Conservation (phyloP, 2,888 invertebrate genomes). For the Nemapogon koenigi region DNA sequence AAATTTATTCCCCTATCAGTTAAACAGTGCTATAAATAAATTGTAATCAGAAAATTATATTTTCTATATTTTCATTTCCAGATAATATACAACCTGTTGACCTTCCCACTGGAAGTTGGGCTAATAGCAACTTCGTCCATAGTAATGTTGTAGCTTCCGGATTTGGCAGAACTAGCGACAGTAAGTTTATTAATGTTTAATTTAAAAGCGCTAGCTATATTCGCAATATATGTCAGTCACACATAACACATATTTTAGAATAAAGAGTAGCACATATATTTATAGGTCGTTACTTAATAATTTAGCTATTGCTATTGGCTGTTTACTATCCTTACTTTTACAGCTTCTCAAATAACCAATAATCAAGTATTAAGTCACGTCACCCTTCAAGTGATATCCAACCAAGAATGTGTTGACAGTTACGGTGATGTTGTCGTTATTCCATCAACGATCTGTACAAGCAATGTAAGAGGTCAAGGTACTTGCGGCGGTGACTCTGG, state of each 20-base stretch:
- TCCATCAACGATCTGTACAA: slow-evolving; percentile 28
- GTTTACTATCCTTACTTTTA: background rate
- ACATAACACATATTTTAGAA: too few relatives aligned
- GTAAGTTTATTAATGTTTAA: slow-evolving; percentile 19
- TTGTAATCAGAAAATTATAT: too few relatives aligned
- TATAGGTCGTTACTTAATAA: too few relatives aligned
- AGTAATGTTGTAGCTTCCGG: slow-evolving; percentile 23
- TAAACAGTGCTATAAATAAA: too few relatives aligned
- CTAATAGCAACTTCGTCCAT: slow-evolving; percentile 20
- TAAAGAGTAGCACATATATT: too few relatives aligned
- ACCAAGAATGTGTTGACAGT: slow-evolving; percentile 24
- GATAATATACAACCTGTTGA: slow-evolving; percentile 22
- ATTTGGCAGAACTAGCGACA: slow-evolving; percentile 24
- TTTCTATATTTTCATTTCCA: slow-evolving; percentile 15
- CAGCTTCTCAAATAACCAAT: slow-evolving; percentile 1
- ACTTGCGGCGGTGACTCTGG: slow-evolving; percentile 27
- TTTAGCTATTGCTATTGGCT: too few relatives aligned
- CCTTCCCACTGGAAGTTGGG: slow-evolving; percentile 19
- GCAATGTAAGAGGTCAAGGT: slow-evolving; percentile 25
- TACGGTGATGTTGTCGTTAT: slow-evolving; percentile 25
- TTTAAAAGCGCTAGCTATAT: too few relatives aligned
- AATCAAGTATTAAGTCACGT: slow-evolving; percentile 9
- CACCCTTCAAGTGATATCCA: slow-evolving; percentile 20
- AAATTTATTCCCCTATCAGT: too few relatives aligned
- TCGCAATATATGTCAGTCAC: too few relatives aligned